Conservation (phyloP, 2,113 vertebrate species). For the Boulengeromyrus knoepffleri region DNA sequence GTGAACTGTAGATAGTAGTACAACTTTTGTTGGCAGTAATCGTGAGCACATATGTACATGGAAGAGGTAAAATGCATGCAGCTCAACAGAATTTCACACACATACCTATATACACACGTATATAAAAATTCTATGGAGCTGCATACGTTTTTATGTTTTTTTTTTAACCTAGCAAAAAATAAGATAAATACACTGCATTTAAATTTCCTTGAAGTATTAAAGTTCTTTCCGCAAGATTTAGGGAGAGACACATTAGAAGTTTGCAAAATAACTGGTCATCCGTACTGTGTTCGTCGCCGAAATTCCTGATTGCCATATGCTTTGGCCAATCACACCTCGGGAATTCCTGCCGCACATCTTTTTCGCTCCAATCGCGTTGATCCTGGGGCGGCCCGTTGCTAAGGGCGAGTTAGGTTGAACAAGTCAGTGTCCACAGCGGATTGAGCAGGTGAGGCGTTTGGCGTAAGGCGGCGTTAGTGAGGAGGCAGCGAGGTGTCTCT, state of each 20-base stretch:
- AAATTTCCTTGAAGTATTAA: neutral
- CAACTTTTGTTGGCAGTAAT: neutral
- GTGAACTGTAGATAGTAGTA: neutral
- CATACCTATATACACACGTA: too few species aligned
- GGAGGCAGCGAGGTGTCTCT: neutral
- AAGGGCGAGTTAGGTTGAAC: constrained; percentile 63
- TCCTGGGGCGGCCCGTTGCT: constrained; percentile 59
- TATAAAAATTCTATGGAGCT: too few species aligned
- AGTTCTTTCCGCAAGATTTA: neutral
- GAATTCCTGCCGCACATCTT: neutral
- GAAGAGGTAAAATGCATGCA: neutral
- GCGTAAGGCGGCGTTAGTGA: neutral
- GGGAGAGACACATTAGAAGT: neutral
- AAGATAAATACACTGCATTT: neutral
- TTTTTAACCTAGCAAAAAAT: neutral
- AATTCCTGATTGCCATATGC: neutral
- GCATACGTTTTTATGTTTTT: too few species aligned
- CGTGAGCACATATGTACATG: neutral
- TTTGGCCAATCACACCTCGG: constrained; percentile 16
- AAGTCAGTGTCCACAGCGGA: constrained; percentile 31
- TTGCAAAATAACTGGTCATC: constrained; percentile 17
- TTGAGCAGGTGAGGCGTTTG: constrained; percentile 36
- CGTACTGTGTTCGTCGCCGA: neutral
- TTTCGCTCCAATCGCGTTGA: constrained; percentile 37
- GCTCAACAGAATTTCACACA: neutral